Percentiles rank a stretch among this genome's conserved stretches.
Evolutionary conservation across 2,113 vertebrate species (phyloP).

Genomic region (Melozone crissalis): DNA sequence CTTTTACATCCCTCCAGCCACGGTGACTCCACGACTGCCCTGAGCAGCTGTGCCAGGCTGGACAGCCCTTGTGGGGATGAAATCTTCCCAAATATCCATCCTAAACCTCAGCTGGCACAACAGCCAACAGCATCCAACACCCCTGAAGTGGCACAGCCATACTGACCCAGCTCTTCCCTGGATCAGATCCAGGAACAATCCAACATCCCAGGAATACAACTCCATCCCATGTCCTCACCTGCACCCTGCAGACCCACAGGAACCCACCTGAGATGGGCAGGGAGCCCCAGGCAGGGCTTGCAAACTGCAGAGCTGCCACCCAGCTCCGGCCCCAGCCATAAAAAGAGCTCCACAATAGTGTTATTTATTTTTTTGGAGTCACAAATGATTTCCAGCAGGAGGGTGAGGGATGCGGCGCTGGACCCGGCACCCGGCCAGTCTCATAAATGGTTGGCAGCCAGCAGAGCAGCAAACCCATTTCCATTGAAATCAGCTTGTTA

Average conservation of each 20-base stretch:
- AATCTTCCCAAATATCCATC: neutral
- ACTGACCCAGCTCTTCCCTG: neutral
- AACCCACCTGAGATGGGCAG: neutral
- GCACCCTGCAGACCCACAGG: neutral
- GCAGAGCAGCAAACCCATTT: slow-evolving; percentile 64
- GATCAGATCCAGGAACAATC: fast-evolving
- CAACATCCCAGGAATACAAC: fast-evolving
- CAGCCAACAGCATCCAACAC: fast-evolving
- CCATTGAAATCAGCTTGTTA: slow-evolving; percentile 71
- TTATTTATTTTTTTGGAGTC: slow-evolving; percentile 76
- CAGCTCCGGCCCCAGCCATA: slow-evolving; percentile 61
- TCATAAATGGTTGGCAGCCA: slow-evolving; percentile 76
- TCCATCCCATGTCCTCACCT: neutral
- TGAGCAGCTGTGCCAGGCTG: neutral
- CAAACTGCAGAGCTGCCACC: neutral
- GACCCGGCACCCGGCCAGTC: slow-evolving; percentile 75
- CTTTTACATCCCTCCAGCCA: neutral
- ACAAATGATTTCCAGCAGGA: slow-evolving; percentile 78
- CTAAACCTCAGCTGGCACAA: neutral
- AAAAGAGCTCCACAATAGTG: slow-evolving; percentile 53
- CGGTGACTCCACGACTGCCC: neutral
- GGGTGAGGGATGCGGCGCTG: slow-evolving; percentile 69
- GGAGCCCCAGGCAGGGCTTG: neutral
- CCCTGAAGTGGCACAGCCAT: neutral
- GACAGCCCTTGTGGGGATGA: neutral